These are phyloP conservation scores for Limenitis camilla DNA, from an alignment of 2,888 invertebrate genomes.

Conservation along the genomic window DNA sequence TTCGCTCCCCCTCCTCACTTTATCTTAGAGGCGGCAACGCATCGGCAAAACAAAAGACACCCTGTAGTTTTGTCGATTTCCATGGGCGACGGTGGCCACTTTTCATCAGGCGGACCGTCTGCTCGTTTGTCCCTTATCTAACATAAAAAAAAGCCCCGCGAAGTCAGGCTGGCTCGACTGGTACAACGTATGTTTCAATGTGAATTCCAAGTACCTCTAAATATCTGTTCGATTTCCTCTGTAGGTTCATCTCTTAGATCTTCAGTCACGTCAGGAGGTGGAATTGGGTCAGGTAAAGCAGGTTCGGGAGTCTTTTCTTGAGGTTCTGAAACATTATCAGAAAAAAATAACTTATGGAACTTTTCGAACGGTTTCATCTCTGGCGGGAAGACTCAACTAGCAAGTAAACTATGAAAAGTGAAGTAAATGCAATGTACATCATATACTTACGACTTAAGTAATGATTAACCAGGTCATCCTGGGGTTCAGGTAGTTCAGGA, in stretches of 20 bases:
- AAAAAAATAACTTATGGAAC: slow-evolving; percentile 1
- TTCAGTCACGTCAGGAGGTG: slow-evolving; percentile 42
- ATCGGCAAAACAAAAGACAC: no score
- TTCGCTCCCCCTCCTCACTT: no score
- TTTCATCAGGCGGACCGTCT: no score
- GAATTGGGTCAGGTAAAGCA: slow-evolving; percentile 3
- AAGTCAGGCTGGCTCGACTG: no score
- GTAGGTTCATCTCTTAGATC: slow-evolving; percentile 50
- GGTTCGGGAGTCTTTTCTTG: slow-evolving; percentile 42
- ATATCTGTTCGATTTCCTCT: slow-evolving; percentile 62
- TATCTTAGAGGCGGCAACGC: no score
- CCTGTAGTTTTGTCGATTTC: no score
- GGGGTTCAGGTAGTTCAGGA: slow-evolving; percentile 27
- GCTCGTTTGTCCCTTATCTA: no score
- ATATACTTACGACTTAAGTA: slow-evolving; percentile 60
- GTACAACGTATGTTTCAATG: no score
- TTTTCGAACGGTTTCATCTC: not conserved
- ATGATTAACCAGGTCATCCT: slow-evolving; percentile 57
- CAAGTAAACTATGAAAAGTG: not conserved
- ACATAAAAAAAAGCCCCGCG: no score
- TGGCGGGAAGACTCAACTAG: not conserved
- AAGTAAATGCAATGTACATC: no score
- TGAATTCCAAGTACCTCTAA: slow-evolving; percentile 40
- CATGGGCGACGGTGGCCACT: no score
- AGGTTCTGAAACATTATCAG: slow-evolving; percentile 38